These are phyloP conservation scores for Callospermophilus lateralis DNA, from an alignment of 2,113 vertebrate species.

Conservation along the genomic window DNA sequence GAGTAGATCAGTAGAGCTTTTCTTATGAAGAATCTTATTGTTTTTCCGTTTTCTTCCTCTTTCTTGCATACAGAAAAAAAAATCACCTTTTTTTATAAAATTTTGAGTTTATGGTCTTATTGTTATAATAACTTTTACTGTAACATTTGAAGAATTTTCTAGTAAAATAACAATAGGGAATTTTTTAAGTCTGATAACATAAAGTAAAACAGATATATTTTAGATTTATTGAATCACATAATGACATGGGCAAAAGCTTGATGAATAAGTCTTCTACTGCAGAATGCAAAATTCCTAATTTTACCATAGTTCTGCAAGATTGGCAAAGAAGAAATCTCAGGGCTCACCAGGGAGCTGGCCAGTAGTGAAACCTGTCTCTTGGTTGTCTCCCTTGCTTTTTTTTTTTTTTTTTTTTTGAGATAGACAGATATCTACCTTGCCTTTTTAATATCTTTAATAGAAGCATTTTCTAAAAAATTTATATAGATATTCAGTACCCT, in stretches of 20 bases:
- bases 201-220: background rate
- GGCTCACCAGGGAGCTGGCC: background rate
- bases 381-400: too few relatives aligned
- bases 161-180: background rate
- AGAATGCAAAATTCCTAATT: constrained; percentile 50
- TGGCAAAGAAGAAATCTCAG: background rate
- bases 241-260: constrained; percentile 69
- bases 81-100: background rate
- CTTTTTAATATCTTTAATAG: background rate
- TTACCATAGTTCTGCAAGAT: background rate
- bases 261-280: constrained; percentile 72
- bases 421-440: background rate
- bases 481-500: background rate
- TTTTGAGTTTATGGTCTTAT: background rate
- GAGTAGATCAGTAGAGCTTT: background rate
- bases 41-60: background rate
- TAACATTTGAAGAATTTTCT: background rate
- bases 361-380: background rate
- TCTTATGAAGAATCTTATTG: background rate
- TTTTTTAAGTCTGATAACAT: background rate
- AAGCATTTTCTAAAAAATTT: background rate
- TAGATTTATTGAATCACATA: constrained; percentile 77
- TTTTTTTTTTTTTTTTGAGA: too few relatives aligned
- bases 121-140: background rate
- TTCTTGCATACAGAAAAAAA: background rate